Conservation (phyloP, 2,113 vertebrate species). For the Chlorodrepanis virens region DNA sequence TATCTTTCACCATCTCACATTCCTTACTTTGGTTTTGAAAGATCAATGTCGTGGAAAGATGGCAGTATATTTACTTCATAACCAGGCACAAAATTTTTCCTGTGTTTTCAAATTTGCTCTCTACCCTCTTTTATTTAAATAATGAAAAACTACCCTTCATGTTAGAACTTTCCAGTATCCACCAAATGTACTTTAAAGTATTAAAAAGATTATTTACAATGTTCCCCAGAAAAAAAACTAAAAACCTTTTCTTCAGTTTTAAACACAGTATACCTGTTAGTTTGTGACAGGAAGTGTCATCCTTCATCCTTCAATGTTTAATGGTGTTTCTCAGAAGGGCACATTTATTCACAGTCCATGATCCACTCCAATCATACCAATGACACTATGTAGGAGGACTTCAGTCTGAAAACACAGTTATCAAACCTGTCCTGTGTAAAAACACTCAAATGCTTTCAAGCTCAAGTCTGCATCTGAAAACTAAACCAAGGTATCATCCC, state of each 20-base stretch:
- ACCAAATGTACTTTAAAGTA: constrained; percentile 79
- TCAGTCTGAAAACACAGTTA: constrained; percentile 68
- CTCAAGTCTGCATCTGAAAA: constrained; percentile 75
- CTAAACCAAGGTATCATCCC: constrained; percentile 70
- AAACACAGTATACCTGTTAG: constrained; percentile 61
- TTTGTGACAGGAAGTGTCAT: constrained; percentile 61
- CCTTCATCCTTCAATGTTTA: constrained; percentile 66
- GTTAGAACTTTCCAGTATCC: constrained; percentile 83
- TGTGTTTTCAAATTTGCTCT: constrained; percentile 69
- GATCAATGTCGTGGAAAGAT: constrained; percentile 43
- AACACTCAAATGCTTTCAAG: constrained; percentile 74
- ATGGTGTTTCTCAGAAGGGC: constrained; percentile 60
- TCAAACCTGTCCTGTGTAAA: constrained; percentile 67
- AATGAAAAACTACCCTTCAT: constrained; percentile 86
- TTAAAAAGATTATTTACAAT: constrained; percentile 84
- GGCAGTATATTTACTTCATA: constrained; percentile 44
- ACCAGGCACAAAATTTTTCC: constrained; percentile 72
- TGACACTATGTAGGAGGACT: constrained; percentile 59
- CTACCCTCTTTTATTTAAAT: constrained; percentile 73
- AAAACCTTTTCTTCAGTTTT: constrained; percentile 61
- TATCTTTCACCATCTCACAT: constrained; percentile 4
- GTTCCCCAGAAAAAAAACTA: constrained; percentile 71
- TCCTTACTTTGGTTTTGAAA: constrained; percentile 78
- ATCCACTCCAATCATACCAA: constrained; percentile 71
- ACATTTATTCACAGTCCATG: constrained; percentile 70